Conservation (phyloP, 2,113 vertebrate species). For the Opisthocomus hoazin region DNA sequence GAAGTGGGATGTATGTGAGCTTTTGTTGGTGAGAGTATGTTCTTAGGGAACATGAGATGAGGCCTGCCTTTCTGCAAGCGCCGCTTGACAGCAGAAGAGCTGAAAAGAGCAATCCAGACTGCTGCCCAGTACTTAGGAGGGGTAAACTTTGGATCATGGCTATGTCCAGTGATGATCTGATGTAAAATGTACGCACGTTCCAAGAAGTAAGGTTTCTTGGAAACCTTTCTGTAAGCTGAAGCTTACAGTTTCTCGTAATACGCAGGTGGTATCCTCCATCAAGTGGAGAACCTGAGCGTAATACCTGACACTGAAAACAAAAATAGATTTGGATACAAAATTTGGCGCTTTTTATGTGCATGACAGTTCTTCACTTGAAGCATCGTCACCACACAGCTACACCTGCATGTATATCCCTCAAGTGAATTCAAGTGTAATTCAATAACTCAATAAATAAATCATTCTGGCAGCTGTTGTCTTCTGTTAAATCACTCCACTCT, state of each 20-base stretch:
- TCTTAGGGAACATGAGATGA: not conserved
- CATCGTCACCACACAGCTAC: not conserved
- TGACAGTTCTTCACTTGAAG: not conserved
- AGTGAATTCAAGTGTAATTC: slow-evolving; percentile 21
- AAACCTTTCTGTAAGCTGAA: not conserved
- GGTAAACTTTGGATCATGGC: not conserved
- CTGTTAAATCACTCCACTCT: not conserved
- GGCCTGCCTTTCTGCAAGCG: not conserved
- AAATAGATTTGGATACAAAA: slow-evolving; percentile 5
- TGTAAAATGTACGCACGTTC: not conserved
- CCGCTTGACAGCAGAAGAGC: not conserved
- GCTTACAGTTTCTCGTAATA: not conserved
- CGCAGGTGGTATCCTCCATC: not conserved
- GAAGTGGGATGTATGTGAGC: not conserved
- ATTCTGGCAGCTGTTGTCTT: not conserved
- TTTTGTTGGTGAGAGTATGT: not conserved
- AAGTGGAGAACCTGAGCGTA: not conserved
- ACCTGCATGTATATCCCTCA: not conserved
- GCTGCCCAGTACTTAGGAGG: not conserved
- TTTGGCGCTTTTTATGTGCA: not conserved
- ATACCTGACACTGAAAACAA: not conserved
- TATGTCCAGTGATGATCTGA: not conserved
- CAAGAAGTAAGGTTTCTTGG: not conserved
- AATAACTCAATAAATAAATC: slow-evolving; percentile 5
- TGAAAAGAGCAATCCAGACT: not conserved